These are phyloP conservation scores for Lithodes maja DNA, from an alignment of 2,888 invertebrate genomes.

Conservation along the genomic window DNA sequence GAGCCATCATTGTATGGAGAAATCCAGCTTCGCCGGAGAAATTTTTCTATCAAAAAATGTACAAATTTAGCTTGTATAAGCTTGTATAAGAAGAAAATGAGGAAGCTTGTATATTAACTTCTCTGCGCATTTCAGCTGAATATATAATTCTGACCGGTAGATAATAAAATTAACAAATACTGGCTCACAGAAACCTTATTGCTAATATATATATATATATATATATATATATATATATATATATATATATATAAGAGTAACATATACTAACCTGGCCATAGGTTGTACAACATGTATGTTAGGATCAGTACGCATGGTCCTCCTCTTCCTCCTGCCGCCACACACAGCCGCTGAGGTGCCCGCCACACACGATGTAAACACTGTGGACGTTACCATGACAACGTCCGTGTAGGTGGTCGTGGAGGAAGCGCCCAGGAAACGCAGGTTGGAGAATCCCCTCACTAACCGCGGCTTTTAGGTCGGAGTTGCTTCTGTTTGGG, in stretches of 20 bases:
- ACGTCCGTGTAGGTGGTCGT: constrained; percentile 19
- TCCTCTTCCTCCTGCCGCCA: not conserved
- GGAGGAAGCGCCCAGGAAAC: constrained; percentile 21
- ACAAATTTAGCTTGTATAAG: too few relatives aligned
- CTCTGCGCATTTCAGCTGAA: too few relatives aligned
- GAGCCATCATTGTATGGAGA: too few relatives aligned
- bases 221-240: constrained; percentile 37
- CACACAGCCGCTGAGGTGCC: not conserved
- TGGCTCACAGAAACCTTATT: too few relatives aligned
- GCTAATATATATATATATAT: constrained; percentile 5
- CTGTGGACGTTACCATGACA: constrained; percentile 46
- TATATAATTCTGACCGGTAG: too few relatives aligned
- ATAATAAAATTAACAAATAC: too few relatives aligned
- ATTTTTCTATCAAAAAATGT: too few relatives aligned
- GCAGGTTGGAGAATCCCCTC: not conserved
- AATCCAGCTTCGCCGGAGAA: too few relatives aligned
- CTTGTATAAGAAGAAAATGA: too few relatives aligned
- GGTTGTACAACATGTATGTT: not conserved
- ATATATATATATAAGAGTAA: not conserved
- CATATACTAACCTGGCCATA: not conserved
- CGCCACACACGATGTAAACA: constrained; percentile 29
- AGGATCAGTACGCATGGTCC: not conserved
- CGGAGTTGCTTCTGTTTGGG: too few relatives aligned
- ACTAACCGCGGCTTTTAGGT: too few relatives aligned
- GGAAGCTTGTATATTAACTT: too few relatives aligned